Conservation (phyloP, 2,888 invertebrate species). For the Nipponacmea schrenckii region DNA sequence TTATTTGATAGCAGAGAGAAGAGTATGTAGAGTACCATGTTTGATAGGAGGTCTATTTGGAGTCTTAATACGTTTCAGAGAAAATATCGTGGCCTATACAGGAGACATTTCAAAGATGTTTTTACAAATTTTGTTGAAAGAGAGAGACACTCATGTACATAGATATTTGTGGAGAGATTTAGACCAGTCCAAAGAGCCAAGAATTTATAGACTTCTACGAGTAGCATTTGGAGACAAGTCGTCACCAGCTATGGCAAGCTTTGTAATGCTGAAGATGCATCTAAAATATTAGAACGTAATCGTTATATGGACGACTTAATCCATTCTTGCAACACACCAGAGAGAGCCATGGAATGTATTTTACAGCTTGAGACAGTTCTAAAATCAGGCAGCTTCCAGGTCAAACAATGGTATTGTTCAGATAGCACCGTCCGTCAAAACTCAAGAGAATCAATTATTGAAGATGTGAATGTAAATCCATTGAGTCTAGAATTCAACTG, state of each 20-base stretch:
- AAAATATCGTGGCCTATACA: not conserved
- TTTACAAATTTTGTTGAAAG: not conserved
- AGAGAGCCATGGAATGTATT: too few relatives aligned
- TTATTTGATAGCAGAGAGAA: too few relatives aligned
- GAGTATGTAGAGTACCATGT: slow-evolving; percentile 7
- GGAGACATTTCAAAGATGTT: slow-evolving; percentile 8
- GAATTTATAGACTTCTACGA: slow-evolving; percentile 3
- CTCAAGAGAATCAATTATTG: not conserved
- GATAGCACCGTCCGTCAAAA: not conserved
- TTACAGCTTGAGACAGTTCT: too few relatives aligned
- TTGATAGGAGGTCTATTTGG: slow-evolving; percentile 12
- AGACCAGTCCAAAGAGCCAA: not conserved
- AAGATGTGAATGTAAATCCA: not conserved
- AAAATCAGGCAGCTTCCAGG: not conserved
- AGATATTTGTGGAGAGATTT: slow-evolving; percentile 17
- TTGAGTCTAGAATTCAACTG: not conserved
- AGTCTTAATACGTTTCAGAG: slow-evolving; percentile 13
- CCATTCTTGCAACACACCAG: too few relatives aligned
- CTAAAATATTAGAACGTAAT: too few relatives aligned
- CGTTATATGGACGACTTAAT: too few relatives aligned
- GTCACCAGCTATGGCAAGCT: too few relatives aligned
- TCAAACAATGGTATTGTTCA: not conserved
- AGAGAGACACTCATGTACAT: slow-evolving; percentile 9
- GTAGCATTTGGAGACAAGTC: too few relatives aligned
- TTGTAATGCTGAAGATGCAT: too few relatives aligned